phyloP scores from a whole-genome alignment of 2,797 vertebrate species.

The Corythornis leucogaster region DNA sequence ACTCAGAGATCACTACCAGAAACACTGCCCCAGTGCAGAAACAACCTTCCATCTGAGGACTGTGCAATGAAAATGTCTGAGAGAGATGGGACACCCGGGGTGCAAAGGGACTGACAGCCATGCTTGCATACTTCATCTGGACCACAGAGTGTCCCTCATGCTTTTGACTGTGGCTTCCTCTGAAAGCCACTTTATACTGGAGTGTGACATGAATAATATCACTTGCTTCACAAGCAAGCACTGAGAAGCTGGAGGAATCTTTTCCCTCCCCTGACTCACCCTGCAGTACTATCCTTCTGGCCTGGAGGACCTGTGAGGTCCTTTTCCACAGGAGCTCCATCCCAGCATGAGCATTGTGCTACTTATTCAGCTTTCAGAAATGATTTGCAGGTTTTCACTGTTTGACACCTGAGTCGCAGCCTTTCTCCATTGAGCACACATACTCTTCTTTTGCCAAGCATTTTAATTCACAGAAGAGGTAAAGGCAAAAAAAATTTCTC shows the following conservation, averaged over 20 bases:
- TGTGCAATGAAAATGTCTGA: background rate
- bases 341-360: background rate
- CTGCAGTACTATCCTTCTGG: background rate
- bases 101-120: background rate
- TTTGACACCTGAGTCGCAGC: background rate
- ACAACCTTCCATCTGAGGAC: background rate
- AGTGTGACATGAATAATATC: background rate
- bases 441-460: background rate
- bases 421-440: background rate
- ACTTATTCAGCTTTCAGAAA: background rate
- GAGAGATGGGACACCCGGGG: background rate
- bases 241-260: background rate
- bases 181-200: background rate
- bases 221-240: background rate
- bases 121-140: background rate
- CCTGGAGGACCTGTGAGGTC: background rate
- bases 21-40: background rate
- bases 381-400: background rate
- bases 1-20: background rate
- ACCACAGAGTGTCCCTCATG: background rate
- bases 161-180: background rate
- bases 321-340: background rate
- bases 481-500: conserved; percentile 15
- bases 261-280: background rate
- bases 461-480: background rate